These are phyloP conservation scores for Idaea biselata DNA, from an alignment of 2,888 invertebrate species.

Conservation along the genomic window DNA sequence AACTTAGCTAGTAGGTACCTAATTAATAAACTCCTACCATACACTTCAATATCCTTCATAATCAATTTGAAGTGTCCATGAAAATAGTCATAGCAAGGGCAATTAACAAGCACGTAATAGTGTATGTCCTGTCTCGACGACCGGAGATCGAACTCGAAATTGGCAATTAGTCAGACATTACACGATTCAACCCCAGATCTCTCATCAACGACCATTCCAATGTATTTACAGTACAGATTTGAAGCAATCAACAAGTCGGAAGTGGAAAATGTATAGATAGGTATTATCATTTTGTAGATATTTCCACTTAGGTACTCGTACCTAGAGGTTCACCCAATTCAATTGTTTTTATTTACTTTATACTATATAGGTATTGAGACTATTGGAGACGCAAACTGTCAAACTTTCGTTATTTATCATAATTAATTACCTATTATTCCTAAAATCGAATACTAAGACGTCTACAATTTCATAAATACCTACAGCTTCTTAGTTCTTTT, in stretches of 20 bases:
- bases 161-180: conserved; percentile 70
- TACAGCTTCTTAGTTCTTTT: no score
- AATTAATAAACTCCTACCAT: not conserved
- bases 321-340: no score
- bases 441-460: no score
- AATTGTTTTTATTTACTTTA: no score
- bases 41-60: conserved; percentile 5
- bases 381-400: no score
- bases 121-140: conserved; percentile 42
- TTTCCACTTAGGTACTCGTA: no score
- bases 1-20: no score
- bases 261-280: conserved; percentile 9
- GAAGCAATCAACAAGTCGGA: conserved; percentile 40
- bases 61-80: conserved; percentile 17
- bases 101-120: conserved; percentile 50
- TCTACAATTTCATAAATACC: no score
- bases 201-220: conserved; percentile 33
- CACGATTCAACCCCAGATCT: conserved; percentile 32
- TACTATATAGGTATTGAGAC: no score
- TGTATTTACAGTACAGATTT: conserved; percentile 30
- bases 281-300: no score
- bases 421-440: no score
- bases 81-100: conserved; percentile 31
- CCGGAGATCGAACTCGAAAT: conserved; percentile 73
- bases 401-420: no score